Conservation (phyloP, 2,113 vertebrate genomes). For the Thryonomys swinderianus region DNA sequence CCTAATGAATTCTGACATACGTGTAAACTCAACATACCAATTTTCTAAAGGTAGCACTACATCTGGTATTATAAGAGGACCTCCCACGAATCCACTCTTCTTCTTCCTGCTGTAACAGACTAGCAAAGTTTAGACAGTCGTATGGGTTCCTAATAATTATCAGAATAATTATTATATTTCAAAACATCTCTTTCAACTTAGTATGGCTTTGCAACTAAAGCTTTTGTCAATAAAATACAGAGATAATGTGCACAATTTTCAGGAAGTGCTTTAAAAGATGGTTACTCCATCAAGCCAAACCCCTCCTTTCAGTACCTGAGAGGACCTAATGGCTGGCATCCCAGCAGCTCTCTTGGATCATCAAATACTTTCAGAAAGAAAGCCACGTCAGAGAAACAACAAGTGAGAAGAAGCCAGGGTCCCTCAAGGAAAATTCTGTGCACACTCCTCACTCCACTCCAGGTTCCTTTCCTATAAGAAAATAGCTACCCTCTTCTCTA, state of each 20-base stretch:
- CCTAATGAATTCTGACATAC: not conserved
- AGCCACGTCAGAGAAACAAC: not conserved
- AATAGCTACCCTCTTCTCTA: not conserved
- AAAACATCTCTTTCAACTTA: not conserved
- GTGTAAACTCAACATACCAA: not conserved
- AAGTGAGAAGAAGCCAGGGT: not conserved
- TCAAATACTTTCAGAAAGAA: not conserved
- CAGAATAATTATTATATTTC: not conserved
- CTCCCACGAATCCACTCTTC: not conserved
- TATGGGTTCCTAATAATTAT: not conserved
- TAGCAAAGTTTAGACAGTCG: not conserved
- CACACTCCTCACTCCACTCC: not conserved
- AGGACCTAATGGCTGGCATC: not conserved
- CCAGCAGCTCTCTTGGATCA: not conserved
- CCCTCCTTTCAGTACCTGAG: not conserved
- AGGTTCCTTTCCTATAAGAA: not conserved
- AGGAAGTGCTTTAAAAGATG: not conserved
- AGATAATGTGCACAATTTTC: not conserved
- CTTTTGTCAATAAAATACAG: not conserved
- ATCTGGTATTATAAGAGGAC: not conserved
- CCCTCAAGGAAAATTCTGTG: not conserved
- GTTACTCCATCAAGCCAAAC: not conserved
- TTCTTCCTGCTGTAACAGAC: not conserved
- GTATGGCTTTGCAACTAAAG: not conserved
- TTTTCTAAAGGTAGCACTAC: not conserved